phyloP scores from a whole-genome alignment of 2,113 vertebrate species.

The Phalacrocorax pelagicus region DNA sequence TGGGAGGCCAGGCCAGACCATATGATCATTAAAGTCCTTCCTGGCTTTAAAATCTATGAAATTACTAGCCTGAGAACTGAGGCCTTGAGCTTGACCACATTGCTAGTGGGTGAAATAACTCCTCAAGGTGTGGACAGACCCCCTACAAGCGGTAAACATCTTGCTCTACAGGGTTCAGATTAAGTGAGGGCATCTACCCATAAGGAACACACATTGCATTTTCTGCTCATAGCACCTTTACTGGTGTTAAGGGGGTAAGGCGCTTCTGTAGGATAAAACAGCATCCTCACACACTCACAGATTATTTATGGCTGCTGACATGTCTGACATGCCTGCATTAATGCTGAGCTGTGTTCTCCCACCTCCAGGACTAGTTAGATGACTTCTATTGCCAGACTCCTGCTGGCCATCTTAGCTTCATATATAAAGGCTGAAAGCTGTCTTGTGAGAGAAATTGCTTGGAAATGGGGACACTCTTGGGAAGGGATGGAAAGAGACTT shows the following conservation, averaged over 20 bases:
- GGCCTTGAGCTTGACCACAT: not conserved
- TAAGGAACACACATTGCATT: not conserved
- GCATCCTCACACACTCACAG: accelerated
- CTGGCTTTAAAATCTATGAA: not conserved
- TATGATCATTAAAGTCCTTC: not conserved
- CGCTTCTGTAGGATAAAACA: not conserved
- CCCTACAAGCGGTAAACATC: not conserved
- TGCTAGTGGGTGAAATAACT: not conserved
- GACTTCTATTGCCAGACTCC: not conserved
- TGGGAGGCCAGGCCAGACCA: not conserved
- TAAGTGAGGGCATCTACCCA: not conserved
- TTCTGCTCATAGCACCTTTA: not conserved
- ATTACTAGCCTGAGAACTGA: not conserved
- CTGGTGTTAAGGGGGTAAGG: not conserved
- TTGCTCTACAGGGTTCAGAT: not conserved
- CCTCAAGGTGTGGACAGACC: not conserved
- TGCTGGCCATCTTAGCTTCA: not conserved
- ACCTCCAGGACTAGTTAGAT: not conserved
- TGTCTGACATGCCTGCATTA: not conserved
- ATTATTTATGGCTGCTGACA: not conserved
- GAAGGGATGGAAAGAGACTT: not conserved
- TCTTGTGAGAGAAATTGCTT: not conserved
- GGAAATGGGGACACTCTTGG: not conserved
- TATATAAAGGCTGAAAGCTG: not conserved
- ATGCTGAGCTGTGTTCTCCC: not conserved